A percentile compares a stretch with the other conserved stretches of the same genome.
These are phyloP conservation scores for Umimayanthus kanabou DNA, from an alignment of 92 coral and sea anemone species.

Conservation along the genomic window DNA sequence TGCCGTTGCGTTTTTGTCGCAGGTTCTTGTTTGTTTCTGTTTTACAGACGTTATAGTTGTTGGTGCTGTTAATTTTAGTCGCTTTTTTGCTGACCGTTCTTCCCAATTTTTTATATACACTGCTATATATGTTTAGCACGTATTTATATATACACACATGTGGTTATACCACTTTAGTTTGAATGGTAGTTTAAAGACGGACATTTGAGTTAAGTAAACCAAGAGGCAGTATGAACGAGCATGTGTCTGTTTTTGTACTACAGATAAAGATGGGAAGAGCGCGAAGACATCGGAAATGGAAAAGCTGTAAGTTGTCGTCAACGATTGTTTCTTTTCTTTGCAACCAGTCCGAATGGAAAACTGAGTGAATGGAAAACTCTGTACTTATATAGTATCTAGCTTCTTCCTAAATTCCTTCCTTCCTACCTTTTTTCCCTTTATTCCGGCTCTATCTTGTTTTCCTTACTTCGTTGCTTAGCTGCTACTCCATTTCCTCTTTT, in stretches of 20 bases:
- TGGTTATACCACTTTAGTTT: too few species aligned
- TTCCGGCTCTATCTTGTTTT: background rate
- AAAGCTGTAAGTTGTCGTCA: conserved; percentile 17
- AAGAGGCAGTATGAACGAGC: background rate
- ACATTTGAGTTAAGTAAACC: background rate
- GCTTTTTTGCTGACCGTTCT: background rate
- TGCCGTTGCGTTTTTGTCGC: background rate
- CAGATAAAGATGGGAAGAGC: conserved; percentile 22
- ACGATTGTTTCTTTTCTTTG: background rate
- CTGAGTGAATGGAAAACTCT: background rate
- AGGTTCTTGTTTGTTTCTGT: background rate
- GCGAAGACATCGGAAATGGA: conserved; percentile 28
- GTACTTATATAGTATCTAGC: background rate
- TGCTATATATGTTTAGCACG: background rate
- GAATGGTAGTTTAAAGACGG: background rate
- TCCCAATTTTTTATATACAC: background rate
- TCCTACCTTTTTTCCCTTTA: background rate
- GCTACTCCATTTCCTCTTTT: background rate
- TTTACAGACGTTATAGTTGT: background rate
- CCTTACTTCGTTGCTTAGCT: background rate
- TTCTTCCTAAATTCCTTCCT: background rate
- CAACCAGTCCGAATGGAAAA: background rate
- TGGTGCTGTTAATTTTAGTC: background rate
- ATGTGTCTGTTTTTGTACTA: background rate
- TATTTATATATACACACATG: background rate